Percentiles rank a stretch among this genome's conserved stretches.
Conservation (phyloP, 1,140 invertebrate species). For the Seison nebaliae region DNA sequence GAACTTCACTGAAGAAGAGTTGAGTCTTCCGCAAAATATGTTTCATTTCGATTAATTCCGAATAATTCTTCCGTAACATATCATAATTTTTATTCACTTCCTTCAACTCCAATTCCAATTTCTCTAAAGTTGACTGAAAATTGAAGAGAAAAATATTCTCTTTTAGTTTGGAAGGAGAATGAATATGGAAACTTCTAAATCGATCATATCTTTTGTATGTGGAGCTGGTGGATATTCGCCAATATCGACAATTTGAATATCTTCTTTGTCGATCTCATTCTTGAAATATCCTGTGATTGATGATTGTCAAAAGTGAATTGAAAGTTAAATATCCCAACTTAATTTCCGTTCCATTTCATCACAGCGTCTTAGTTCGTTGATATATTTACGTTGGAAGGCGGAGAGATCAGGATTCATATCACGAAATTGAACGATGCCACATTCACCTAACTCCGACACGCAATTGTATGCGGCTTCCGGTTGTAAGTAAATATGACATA, state of each 20-base stretch:
- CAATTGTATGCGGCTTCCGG: slow-evolving; percentile 25
- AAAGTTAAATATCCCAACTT: slow-evolving; percentile 24
- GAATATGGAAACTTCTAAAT: slow-evolving; percentile 51
- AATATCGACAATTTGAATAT: slow-evolving; percentile 62
- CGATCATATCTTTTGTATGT: slow-evolving; percentile 77
- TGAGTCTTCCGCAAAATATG: slow-evolving; percentile 77
- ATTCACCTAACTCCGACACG: slow-evolving; percentile 27
- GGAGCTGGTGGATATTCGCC: slow-evolving; percentile 76
- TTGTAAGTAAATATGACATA: slow-evolving; percentile 30
- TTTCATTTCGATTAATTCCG: slow-evolving; percentile 67
- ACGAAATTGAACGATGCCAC: slow-evolving; percentile 28
- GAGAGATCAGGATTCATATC: slow-evolving; percentile 28
- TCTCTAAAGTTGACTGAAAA: slow-evolving; percentile 22
- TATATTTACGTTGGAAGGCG: slow-evolving; percentile 34
- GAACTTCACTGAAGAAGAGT: slow-evolving; percentile 69
- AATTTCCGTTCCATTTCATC: slow-evolving; percentile 30
- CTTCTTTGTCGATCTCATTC: slow-evolving; percentile 75
- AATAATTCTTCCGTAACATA: slow-evolving; percentile 64
- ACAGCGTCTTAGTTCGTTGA: slow-evolving; percentile 31
- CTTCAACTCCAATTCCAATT: slow-evolving; percentile 23
- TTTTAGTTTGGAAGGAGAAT: too few species aligned
- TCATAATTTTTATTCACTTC: slow-evolving; percentile 61
- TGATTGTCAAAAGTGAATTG: background rate
- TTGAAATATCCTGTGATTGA: slow-evolving; percentile 55
- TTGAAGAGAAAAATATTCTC: background rate